A percentile compares a stretch with the other conserved stretches of the same genome.
Conservation (phyloP, 1,140 invertebrate genomes). For the Daktulosphaira vitifoliae region DNA sequence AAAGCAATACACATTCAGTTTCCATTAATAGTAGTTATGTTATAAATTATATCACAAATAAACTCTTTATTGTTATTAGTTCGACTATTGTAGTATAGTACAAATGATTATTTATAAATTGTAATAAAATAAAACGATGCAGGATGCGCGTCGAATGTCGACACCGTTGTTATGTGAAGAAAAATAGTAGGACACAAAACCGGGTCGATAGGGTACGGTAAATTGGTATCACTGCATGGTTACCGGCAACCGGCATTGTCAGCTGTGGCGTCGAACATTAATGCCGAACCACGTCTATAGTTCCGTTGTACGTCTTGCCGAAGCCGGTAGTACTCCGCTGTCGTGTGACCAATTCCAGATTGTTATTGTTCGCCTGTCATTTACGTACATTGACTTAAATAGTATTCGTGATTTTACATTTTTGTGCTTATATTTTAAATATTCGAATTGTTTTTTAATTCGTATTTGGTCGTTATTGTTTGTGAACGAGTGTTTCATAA, state of each 20-base stretch:
- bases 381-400: too few relatives aligned
- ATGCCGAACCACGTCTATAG: conserved; percentile 28
- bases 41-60: too few relatives aligned
- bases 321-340: neutral
- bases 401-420: too few relatives aligned
- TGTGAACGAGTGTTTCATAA: neutral
- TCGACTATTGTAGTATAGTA: too few relatives aligned
- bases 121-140: too few relatives aligned
- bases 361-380: neutral
- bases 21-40: too few relatives aligned
- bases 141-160: conserved; percentile 3
- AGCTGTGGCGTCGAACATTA: conserved; percentile 27
- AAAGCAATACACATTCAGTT: too few relatives aligned
- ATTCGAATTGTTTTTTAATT: too few relatives aligned
- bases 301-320: conserved; percentile 21
- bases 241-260: conserved; percentile 32
- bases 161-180: neutral
- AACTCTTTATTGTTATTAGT: too few relatives aligned
- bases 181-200: conserved; percentile 18
- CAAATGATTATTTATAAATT: too few relatives aligned
- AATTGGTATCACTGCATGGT: conserved; percentile 30
- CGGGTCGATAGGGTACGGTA: conserved; percentile 32
- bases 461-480: too few relatives aligned
- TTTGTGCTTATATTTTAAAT: too few relatives aligned
- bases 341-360: neutral